Conservation (phyloP, 2,888 invertebrate genomes). For the Dasysyrphus tricinctus region DNA sequence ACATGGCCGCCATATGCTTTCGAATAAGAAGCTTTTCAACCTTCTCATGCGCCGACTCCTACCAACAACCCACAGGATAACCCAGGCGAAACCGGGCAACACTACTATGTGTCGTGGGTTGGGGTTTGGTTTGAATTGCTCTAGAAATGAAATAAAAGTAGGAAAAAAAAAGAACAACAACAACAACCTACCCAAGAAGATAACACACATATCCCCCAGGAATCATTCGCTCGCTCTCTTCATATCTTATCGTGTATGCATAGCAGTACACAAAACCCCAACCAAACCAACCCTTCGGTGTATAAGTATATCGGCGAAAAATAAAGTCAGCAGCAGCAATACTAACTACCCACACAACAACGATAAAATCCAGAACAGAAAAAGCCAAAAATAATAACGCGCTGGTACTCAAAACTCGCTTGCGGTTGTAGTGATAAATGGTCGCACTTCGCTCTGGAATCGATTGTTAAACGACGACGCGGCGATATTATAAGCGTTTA, state of each 20-base stretch:
- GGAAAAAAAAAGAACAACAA: slow-evolving; percentile 25
- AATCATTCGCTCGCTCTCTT: slow-evolving; percentile 66
- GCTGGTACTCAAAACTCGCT: slow-evolving; percentile 69
- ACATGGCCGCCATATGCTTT: slow-evolving; percentile 51
- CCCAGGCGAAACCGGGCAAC: slow-evolving; percentile 64
- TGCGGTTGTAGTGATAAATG: slow-evolving; percentile 75
- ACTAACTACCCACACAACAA: slow-evolving; percentile 39
- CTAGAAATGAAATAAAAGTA: slow-evolving; percentile 31
- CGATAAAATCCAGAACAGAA: slow-evolving; percentile 65
- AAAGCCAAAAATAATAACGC: slow-evolving; percentile 51
- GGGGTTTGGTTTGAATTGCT: slow-evolving; percentile 47
- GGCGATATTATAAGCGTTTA: slow-evolving; percentile 66
- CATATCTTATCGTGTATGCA: slow-evolving; percentile 68
- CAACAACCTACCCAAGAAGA: slow-evolving; percentile 58
- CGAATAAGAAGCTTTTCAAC: slow-evolving; percentile 35
- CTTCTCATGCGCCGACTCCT: slow-evolving; percentile 56
- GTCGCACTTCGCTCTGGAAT: slow-evolving; percentile 74
- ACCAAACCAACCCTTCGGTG: slow-evolving; percentile 47
- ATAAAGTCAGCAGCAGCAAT: slow-evolving; percentile 3
- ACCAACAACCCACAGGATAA: slow-evolving; percentile 68
- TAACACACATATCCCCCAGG: slow-evolving; percentile 75
- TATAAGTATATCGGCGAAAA: slow-evolving; percentile 49
- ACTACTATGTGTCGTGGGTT: slow-evolving; percentile 44
- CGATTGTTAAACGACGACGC: slow-evolving; percentile 74
- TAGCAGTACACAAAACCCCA: slow-evolving; percentile 36